A percentile compares a stretch with the other conserved stretches of the same genome.
These are phyloP conservation scores for Cheilosia grossa DNA, from an alignment of 2,888 invertebrate species.

Conservation along the genomic window DNA sequence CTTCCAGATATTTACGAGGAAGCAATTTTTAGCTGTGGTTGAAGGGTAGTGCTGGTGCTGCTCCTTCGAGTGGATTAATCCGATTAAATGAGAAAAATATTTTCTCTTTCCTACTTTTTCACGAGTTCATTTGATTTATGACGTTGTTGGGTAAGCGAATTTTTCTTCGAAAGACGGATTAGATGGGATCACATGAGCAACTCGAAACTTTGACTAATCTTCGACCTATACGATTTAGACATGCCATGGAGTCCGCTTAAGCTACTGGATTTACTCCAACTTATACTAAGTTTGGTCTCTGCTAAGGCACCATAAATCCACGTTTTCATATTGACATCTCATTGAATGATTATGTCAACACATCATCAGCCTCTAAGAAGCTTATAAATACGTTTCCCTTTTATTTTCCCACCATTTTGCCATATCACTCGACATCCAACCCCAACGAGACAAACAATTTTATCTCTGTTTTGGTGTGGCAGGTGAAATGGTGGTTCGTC, in stretches of 20 bases:
- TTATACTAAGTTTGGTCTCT: no score
- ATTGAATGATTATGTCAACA: constrained; percentile 18
- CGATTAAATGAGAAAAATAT: constrained; percentile 21
- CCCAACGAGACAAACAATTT: neutral
- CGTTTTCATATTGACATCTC: no score
- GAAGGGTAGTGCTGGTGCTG: neutral
- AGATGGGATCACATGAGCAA: neutral
- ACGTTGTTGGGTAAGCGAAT: neutral
- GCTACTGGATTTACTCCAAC: no score
- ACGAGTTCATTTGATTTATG: constrained; percentile 35
- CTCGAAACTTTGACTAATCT: neutral
- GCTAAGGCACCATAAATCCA: no score
- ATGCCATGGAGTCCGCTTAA: neutral
- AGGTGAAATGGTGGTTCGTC: constrained; percentile 17
- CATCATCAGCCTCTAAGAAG: neutral
- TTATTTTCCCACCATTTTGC: neutral
- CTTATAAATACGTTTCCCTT: constrained; percentile 22
- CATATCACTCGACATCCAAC: neutral
- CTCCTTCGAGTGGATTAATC: constrained; percentile 51
- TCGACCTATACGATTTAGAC: neutral
- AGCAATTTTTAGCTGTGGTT: constrained; percentile 2
- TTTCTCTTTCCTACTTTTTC: constrained; percentile 8
- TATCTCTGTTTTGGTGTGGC: neutral
- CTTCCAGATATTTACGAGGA: constrained; percentile 8
- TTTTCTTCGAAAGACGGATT: neutral